Evolutionary conservation across 1,140 invertebrate species (phyloP).

Genomic region (Contarinia nasturtii): DNA sequence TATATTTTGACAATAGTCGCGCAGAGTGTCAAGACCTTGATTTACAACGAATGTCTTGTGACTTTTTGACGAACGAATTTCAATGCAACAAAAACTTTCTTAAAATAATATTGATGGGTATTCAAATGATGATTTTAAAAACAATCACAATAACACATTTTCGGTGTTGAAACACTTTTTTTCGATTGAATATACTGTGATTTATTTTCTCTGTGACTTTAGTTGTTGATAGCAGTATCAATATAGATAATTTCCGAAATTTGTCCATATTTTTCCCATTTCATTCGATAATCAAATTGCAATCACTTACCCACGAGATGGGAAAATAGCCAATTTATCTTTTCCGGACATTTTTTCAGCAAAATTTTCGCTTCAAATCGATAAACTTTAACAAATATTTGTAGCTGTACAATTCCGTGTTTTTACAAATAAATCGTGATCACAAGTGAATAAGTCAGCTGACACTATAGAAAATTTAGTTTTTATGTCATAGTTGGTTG

Average conservation of each 20-base stretch:
- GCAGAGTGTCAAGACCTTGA: background rate
- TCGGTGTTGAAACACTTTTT: no score
- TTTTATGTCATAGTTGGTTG: no score
- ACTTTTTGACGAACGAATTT: no score
- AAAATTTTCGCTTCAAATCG: background rate
- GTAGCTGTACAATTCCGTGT: constrained; percentile 2
- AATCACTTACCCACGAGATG: constrained; percentile 84
- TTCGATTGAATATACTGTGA: no score
- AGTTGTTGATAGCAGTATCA: no score
- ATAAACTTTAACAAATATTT: background rate
- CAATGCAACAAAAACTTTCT: no score
- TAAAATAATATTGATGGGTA: no score
- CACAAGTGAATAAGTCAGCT: constrained; percentile 2
- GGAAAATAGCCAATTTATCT: constrained; percentile 91
- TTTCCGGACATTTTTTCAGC: constrained; percentile 72
- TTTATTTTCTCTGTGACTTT: no score
- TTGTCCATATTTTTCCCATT: background rate
- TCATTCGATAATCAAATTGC: background rate
- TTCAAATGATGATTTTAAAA: no score
- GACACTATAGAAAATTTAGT: background rate
- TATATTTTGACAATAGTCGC: background rate
- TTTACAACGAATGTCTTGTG: no score
- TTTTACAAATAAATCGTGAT: background rate
- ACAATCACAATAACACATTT: no score
- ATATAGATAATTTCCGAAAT: no score